Conservation (phyloP, 1,140 invertebrate species). For the Gerris buenoi region DNA sequence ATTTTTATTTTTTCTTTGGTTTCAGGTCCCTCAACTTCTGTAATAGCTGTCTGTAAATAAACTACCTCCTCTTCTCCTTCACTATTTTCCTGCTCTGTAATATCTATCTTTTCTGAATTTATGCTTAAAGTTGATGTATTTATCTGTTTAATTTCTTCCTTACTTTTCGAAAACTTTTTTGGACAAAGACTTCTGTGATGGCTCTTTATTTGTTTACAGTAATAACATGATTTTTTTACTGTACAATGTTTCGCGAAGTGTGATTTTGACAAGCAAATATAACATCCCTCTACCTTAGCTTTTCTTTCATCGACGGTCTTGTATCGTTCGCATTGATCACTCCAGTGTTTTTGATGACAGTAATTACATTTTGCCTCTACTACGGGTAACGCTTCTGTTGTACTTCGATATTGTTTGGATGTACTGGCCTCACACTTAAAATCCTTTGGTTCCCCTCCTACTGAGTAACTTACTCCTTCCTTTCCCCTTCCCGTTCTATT, state of each 20-base stretch:
- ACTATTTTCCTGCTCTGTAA: not conserved
- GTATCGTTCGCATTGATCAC: not conserved
- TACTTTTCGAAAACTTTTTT: not conserved
- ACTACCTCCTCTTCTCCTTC: not conserved
- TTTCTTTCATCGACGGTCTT: not conserved
- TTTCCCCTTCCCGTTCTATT: not conserved
- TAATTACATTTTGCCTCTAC: not conserved
- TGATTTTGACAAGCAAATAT: not conserved
- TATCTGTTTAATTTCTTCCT: too few species aligned
- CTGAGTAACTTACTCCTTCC: not conserved
- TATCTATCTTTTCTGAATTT: not conserved
- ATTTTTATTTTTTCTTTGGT: not conserved
- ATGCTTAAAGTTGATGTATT: not conserved
- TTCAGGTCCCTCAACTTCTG: not conserved
- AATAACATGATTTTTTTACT: not conserved
- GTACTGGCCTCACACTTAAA: not conserved
- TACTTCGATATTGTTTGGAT: not conserved
- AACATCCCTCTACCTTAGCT: not conserved
- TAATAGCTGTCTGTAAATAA: not conserved
- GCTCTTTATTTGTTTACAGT: not conserved
- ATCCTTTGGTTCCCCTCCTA: not conserved
- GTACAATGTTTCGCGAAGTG: not conserved
- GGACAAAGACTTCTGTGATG: not conserved
- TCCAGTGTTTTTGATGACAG: not conserved
- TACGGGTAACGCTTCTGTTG: too few species aligned